A percentile compares a stretch with the other conserved stretches of the same genome.
phyloP scores from a whole-genome alignment of 2,888 invertebrate species.

The Malachius bipustulatus region DNA sequence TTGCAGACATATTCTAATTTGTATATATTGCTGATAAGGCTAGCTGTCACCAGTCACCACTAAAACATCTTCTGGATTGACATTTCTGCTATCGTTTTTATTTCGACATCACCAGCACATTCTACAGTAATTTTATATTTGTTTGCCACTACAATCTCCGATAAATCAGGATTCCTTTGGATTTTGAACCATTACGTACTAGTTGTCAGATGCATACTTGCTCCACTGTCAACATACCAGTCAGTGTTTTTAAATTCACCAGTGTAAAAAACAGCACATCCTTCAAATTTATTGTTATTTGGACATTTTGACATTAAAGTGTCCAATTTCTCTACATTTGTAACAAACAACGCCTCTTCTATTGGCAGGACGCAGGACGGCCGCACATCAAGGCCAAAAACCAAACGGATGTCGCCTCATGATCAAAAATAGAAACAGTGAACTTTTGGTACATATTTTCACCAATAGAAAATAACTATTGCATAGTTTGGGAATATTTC shows the following conservation, averaged over 20 bases:
- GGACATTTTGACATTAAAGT: constrained; percentile 6
- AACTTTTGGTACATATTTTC: too few relatives aligned
- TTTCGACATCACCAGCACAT: constrained; percentile 17
- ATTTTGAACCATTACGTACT: constrained; percentile 17
- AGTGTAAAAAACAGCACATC: constrained; percentile 19
- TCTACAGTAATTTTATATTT: constrained; percentile 18
- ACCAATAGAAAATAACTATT: too few relatives aligned
- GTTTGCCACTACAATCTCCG: constrained; percentile 18
- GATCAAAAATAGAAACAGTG: too few relatives aligned
- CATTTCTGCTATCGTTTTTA: constrained; percentile 14
- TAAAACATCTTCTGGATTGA: constrained; percentile 12
- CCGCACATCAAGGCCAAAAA: too few relatives aligned
- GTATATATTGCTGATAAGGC: neutral
- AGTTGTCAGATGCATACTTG: constrained; percentile 22
- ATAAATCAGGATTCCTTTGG: constrained; percentile 6
- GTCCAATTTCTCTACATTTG: constrained; percentile 6
- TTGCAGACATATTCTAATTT: constrained; percentile 3
- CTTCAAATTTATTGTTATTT: constrained; percentile 4
- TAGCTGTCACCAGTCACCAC: constrained; percentile 16
- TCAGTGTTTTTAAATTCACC: constrained; percentile 20
- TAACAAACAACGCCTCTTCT: constrained; percentile 12
- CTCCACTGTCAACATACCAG: constrained; percentile 25
- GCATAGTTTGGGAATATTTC: too few relatives aligned
- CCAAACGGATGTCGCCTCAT: too few relatives aligned
- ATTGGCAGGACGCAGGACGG: too few relatives aligned